Evolutionary conservation across 2,797 vertebrate species (phyloP), one percentile per base, ranked within the genome.

Genomic region (Cossypha polioptera): DNA sequence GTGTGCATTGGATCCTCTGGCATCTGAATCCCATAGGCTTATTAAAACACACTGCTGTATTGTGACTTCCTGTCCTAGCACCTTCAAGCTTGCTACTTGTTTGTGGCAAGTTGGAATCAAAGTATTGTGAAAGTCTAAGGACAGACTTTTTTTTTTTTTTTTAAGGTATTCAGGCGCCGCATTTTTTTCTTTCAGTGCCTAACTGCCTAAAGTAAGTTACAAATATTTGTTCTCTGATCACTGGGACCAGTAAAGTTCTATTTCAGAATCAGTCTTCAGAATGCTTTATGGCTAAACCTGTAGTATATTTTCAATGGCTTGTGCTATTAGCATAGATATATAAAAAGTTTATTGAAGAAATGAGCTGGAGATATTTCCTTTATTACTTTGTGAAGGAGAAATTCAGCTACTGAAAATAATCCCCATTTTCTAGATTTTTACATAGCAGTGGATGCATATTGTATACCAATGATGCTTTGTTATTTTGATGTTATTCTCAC

Each of bases 171-270:
- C 50, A 40, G 76, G 73, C 77, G 35, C 79, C 33, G n/a, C 12
- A 25, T 72, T 72, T 43, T 87, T 81, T 2, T 2, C 50, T 66
- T 83, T 36, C 65, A 62, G 73, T 91, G 85, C 73, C 88, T 91
- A 66, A 24, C 63, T 82, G 75, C 59, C 65, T 87, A 21, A 85
- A 86, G 28, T 71, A 83, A 83, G 61, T 57, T 80, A 61, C 20
- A 91, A 45, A 58, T 65, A 26, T 72, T 85, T 91, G 53, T 88
- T 75, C 29, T 94, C n/a, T 95, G 66, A 92, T 92, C 67, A 67
- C 57, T 92, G 96, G 96, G 96, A 97, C 96, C 97, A 97, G 92
- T 83, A 77, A 62, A 86, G 62, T 65, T 91, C 20, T 85, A 12
- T 84, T 96, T 93, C 72, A 94, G 77, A 91, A 91, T 92, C 88